phyloP scores from a whole-genome alignment of 2,113 vertebrate genomes.

The Atlantisia rogersi region DNA sequence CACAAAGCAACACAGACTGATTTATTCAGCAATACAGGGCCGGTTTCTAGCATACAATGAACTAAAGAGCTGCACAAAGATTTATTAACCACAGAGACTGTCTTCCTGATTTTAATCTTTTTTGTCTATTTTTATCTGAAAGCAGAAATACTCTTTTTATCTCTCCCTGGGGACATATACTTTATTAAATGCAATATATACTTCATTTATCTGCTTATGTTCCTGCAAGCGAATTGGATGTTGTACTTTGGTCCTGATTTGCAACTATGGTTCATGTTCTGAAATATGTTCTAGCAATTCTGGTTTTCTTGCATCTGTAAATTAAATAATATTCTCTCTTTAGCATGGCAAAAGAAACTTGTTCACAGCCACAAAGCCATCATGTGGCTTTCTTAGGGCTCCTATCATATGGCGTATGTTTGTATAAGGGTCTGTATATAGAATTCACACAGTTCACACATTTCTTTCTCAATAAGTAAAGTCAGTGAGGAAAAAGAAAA shows the following conservation, averaged over 20 bases:
- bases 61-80: background rate
- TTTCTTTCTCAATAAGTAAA: background rate
- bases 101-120: background rate
- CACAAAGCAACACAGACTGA: constrained; percentile 1
- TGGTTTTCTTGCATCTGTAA: background rate
- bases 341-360: background rate
- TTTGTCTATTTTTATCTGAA: constrained; percentile 1
- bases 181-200: background rate
- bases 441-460: background rate
- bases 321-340: background rate
- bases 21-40: background rate
- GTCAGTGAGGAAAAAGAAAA: background rate
- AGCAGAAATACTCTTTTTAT: background rate
- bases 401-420: background rate
- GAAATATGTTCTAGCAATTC: background rate
- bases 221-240: background rate
- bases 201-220: background rate
- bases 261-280: background rate
- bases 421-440: background rate
- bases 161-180: background rate
- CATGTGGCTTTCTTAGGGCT: background rate
- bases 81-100: background rate
- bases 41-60: background rate
- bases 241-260: background rate
- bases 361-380: background rate